These are phyloP conservation scores for Hesperophylax magnus DNA, from an alignment of 1,140 invertebrate species.

Conservation along the genomic window DNA sequence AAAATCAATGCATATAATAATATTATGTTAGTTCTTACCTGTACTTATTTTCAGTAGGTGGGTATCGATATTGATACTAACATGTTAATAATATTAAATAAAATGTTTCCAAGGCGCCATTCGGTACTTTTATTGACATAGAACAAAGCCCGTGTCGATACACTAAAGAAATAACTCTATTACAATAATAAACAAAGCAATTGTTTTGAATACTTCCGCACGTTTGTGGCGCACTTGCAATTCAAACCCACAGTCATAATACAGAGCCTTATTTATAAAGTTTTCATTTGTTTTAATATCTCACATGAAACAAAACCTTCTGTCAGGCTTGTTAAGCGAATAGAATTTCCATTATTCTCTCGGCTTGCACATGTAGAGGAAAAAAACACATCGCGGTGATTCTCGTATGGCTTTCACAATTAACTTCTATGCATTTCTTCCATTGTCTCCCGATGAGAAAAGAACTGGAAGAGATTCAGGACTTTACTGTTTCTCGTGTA, in stretches of 20 bases:
- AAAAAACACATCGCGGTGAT: conserved; percentile 16
- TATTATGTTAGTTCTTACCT: no score
- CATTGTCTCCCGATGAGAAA: conserved; percentile 4
- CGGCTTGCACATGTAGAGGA: conserved; percentile 29
- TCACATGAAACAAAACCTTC: conserved; percentile 20
- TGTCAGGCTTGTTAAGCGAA: conserved; percentile 32
- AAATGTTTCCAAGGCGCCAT: no score
- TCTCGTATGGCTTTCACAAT: conserved; percentile 35
- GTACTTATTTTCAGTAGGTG: no score
- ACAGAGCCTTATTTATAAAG: neutral
- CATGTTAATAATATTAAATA: no score
- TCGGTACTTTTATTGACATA: no score
- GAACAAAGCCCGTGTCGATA: no score
- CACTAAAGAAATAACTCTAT: no score
- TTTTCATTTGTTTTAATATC: conserved; percentile 25
- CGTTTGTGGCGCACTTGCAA: neutral
- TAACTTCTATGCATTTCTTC: conserved; percentile 30
- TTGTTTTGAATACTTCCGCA: neutral
- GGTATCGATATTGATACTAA: no score
- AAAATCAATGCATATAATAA: no score
- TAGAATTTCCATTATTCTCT: conserved; percentile 36
- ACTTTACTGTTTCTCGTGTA: no score
- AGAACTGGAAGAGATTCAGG: no score
- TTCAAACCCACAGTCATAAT: neutral
- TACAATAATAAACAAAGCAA: no score